phyloP scores from a whole-genome alignment of 2,797 vertebrate genomes.

The Nyctibius grandis region DNA sequence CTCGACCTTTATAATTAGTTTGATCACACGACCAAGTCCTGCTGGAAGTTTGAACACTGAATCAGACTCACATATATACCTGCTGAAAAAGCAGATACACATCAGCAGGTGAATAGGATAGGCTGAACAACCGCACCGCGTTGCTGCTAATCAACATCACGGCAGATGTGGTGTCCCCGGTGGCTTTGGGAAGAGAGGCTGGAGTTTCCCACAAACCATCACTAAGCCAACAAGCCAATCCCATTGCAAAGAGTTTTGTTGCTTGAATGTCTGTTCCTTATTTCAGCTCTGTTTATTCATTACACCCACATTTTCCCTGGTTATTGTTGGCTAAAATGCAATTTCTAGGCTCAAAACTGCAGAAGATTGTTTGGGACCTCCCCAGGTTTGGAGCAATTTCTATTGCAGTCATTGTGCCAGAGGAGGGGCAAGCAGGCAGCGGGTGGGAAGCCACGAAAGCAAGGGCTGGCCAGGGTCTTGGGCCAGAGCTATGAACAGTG shows the following conservation, averaged over 20 bases:
- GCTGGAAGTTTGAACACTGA: neutral
- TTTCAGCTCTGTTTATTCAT: neutral
- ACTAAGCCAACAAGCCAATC: neutral
- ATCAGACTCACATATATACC: neutral
- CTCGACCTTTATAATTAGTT: neutral
- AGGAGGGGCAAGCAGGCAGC: neutral
- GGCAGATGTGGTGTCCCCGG: neutral
- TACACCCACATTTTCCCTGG: neutral
- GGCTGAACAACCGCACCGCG: neutral
- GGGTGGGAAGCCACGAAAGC: neutral
- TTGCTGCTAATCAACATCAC: rapidly evolving
- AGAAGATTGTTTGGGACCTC: neutral
- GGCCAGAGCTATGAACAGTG: neutral
- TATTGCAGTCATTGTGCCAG: neutral
- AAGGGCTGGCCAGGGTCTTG: neutral
- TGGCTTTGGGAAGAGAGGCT: neutral
- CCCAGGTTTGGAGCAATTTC: rapidly evolving
- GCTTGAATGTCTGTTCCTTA: neutral
- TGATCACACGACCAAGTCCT: neutral
- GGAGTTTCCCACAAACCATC: neutral
- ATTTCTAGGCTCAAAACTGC: neutral
- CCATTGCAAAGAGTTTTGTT: too few species aligned
- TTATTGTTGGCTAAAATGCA: neutral
- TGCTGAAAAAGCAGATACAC: neutral
- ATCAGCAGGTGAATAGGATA: neutral